Evolutionary conservation across 2,113 vertebrate genomes (phyloP).

Genomic region (Carettochelys insculpta): DNA sequence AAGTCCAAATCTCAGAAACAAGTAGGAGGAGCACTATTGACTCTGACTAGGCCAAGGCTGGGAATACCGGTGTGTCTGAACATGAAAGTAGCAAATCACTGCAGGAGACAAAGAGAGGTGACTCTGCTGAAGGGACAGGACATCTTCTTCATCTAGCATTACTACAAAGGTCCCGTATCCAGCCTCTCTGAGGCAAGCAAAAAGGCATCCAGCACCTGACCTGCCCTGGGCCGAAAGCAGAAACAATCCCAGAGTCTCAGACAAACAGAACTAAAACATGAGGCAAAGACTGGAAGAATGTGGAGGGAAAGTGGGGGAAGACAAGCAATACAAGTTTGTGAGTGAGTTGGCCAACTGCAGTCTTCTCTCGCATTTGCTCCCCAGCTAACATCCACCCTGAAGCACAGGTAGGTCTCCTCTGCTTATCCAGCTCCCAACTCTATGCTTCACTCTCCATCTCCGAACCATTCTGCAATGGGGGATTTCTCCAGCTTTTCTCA

Average conservation of each 20-base stretch:
- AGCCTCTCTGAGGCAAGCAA: not conserved
- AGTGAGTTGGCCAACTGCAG: not conserved
- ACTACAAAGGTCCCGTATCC: not conserved
- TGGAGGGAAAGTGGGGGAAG: not conserved
- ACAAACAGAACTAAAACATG: not conserved
- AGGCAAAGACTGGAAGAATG: not conserved
- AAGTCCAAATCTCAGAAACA: not conserved
- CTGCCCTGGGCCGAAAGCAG: not conserved
- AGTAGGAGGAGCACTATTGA: rapidly evolving
- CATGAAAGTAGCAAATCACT: not conserved
- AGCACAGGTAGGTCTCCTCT: not conserved
- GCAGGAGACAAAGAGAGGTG: not conserved
- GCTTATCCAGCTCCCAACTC: not conserved
- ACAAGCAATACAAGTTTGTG: not conserved
- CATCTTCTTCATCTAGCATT: not conserved
- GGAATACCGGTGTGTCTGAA: not conserved
- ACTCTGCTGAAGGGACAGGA: not conserved
- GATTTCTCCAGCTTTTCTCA: not conserved
- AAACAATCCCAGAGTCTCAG: not conserved
- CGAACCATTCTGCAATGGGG: not conserved
- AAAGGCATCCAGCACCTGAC: not conserved
- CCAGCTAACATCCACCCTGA: not conserved
- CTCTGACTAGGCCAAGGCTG: not conserved
- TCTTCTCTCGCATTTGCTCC: constrained; percentile 7
- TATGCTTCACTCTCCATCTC: not conserved